Evolutionary conservation across 2,113 vertebrate genomes (phyloP), one percentile per base, ranked within the genome.

Genomic region (Prinia subflava): DNA sequence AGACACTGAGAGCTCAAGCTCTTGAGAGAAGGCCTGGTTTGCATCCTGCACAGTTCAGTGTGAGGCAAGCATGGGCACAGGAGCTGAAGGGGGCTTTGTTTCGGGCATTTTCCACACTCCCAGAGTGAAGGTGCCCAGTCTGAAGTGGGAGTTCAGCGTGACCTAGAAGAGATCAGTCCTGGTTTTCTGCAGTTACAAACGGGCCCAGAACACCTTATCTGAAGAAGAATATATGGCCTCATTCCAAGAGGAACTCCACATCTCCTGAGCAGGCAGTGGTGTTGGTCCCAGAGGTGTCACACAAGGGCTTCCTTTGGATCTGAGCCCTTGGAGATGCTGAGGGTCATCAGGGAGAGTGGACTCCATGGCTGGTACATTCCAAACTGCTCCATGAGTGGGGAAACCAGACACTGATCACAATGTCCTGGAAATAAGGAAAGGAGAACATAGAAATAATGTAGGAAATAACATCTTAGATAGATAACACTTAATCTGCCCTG

Each of bases 1-100:
- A 49, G 49, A n/a, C 21, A 11, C 3, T 15, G 16, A 27, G 33
- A 85, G 31, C 31, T 33, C 25, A 15, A 60, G 30, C 8, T 25
- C 24, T 22, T n/a, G 11, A 67, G 35, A 57, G 33, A n/a, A 73
- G 57, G 24, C 23, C 3, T 3, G 19, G 4, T 31, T 62, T 7
- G 0, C 39, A 9, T 33, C 49, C 8, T 33, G 5, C 39, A 7
- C 11, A 20, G 20, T 1, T 75, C 65, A 12, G 8, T 8, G 22
- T 30, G 55, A 13, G 87, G 55, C 14, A 69, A 31, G 47, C 12
- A 37, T 0, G 1, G 49, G 28, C 39, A 25, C 15, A 28, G 31
- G 24, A 71, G 7, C 5, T 15, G 21, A 52, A 65, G 47, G 33
- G 30, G 44, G 14, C 37, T 78, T 65, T 49, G 10, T 0, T 59